Percentiles rank a stretch among this genome's conserved stretches.
Conservation (phyloP, 2,113 vertebrate genomes). For the Dasyornis broadbenti region DNA sequence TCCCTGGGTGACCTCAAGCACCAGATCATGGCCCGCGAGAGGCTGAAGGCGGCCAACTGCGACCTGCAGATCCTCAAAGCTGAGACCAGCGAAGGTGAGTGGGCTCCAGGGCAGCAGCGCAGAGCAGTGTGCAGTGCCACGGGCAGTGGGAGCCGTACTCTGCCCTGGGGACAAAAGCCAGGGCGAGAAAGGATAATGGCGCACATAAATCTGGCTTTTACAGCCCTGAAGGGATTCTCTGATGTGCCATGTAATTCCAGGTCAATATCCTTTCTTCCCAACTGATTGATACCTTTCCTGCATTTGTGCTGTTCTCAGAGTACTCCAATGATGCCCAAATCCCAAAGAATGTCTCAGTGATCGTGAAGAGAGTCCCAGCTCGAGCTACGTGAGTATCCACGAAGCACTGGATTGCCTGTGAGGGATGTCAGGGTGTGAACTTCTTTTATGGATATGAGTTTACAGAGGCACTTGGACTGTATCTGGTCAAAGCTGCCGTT, state of each 20-base stretch:
- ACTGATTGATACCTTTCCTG: neutral
- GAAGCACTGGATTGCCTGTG: neutral
- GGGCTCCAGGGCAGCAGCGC: rapidly evolving
- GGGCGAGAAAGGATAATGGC: rapidly evolving
- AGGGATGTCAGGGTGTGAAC: neutral
- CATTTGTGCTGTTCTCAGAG: slow-evolving; percentile 63
- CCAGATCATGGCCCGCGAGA: neutral
- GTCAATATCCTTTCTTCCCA: neutral
- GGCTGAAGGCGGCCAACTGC: neutral
- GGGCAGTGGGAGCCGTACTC: neutral
- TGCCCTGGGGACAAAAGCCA: neutral
- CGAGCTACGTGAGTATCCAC: slow-evolving; percentile 79
- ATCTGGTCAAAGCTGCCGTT: neutral
- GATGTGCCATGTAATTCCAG: neutral
- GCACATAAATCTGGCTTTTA: neutral
- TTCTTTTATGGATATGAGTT: neutral
- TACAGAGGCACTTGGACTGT: neutral
- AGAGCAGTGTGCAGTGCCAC: neutral
- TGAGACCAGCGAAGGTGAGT: neutral
- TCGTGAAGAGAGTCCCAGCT: slow-evolving; percentile 87
- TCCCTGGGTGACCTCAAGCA: neutral
- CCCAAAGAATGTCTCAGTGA: slow-evolving; percentile 89
- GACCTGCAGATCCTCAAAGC: neutral
- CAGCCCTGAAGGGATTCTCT: neutral
- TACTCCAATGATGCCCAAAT: slow-evolving; percentile 85